Conservation (phyloP, 2,113 vertebrate genomes). For the Eulemur macaco region DNA sequence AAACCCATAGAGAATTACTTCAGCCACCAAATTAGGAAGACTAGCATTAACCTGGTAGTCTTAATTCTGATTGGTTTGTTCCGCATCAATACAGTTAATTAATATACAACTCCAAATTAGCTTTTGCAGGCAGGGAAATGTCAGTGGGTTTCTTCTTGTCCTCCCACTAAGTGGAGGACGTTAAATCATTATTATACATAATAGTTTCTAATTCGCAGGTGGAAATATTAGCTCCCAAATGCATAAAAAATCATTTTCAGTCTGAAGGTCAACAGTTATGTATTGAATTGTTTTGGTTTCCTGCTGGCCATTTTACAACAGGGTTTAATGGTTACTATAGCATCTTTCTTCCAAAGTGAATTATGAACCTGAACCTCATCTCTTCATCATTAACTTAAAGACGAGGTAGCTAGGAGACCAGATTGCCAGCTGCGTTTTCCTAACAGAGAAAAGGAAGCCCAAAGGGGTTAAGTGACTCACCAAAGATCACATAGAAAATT, state of each 20-base stretch:
- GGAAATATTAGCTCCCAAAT: slow-evolving; percentile 64
- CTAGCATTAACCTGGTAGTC: slow-evolving; percentile 24
- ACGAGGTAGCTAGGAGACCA: neutral
- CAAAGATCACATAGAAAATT: slow-evolving; percentile 15
- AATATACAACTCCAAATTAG: slow-evolving; percentile 71
- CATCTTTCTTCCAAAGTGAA: slow-evolving; percentile 35
- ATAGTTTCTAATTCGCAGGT: slow-evolving; percentile 73
- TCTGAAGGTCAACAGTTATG: slow-evolving; percentile 65
- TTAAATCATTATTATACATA: slow-evolving; percentile 73
- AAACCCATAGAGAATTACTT: slow-evolving; percentile 9
- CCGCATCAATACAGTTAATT: slow-evolving; percentile 70
- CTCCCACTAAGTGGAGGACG: slow-evolving; percentile 58
- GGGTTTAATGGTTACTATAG: slow-evolving; percentile 17
- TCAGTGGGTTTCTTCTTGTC: slow-evolving; percentile 67
- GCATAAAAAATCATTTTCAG: slow-evolving; percentile 59
- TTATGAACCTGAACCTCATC: neutral
- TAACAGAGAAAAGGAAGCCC: neutral
- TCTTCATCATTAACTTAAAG: neutral
- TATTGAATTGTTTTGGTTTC: slow-evolving; percentile 45
- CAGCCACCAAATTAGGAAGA: neutral
- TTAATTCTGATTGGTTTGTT: slow-evolving; percentile 70
- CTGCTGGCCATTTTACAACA: slow-evolving; percentile 54
- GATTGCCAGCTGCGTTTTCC: neutral
- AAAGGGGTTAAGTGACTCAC: slow-evolving; percentile 23
- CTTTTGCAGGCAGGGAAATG: slow-evolving; percentile 47